These are phyloP conservation scores for Aramus guarauna DNA, from an alignment of 2,113 vertebrate genomes.

Conservation along the genomic window DNA sequence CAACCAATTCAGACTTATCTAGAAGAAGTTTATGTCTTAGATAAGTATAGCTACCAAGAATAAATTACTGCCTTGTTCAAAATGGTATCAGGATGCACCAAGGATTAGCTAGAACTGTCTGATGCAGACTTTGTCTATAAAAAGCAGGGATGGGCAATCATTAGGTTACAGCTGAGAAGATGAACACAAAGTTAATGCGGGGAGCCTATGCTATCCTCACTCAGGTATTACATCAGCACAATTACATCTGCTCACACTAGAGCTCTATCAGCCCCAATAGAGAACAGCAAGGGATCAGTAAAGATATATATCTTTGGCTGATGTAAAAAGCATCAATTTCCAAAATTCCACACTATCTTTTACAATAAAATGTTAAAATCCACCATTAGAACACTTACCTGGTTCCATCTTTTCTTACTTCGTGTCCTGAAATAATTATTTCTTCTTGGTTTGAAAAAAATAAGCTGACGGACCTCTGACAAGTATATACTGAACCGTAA, in stretches of 20 bases:
- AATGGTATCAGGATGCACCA: not conserved
- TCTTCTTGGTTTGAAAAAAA: slow-evolving; percentile 94
- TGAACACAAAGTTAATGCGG: not conserved
- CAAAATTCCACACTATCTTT: not conserved
- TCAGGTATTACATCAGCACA: not conserved
- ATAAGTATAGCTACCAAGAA: not conserved
- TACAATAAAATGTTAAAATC: not conserved
- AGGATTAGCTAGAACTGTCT: not conserved
- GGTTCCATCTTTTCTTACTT: slow-evolving; percentile 86
- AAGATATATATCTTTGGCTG: not conserved
- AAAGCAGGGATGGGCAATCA: not conserved
- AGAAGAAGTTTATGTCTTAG: not conserved
- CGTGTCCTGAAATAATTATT: slow-evolving; percentile 90
- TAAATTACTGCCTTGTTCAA: not conserved
- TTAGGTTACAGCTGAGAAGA: not conserved
- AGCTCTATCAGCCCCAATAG: not conserved
- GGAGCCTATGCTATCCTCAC: not conserved
- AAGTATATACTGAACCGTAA: slow-evolving; percentile 85
- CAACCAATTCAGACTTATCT: not conserved
- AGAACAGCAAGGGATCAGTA: not conserved
- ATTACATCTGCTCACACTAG: not conserved
- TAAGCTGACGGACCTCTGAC: slow-evolving; percentile 89
- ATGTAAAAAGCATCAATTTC: not conserved
- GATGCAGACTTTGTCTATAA: not conserved
- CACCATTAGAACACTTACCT: slow-evolving; percentile 73